Evolutionary conservation across 2,797 vertebrate genomes (phyloP), one percentile per base, ranked within the genome.

Genomic region (Bovichtus variegatus): DNA sequence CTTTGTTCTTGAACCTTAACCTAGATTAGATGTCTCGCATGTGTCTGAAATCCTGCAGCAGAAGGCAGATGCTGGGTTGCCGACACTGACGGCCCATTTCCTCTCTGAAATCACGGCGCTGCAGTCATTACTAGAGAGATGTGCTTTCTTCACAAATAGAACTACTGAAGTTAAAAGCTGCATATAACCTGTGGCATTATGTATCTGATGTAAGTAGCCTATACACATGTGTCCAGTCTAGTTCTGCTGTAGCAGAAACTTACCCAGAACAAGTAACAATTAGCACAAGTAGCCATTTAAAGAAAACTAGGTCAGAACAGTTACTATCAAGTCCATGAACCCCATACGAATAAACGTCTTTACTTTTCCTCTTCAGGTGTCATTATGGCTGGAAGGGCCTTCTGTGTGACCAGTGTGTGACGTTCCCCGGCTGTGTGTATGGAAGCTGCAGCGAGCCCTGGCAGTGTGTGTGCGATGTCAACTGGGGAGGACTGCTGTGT

Each of bases 401-500:
- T 4, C 87, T 95, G 66, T 97, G 96, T 41, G 95, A 96, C 68
- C 83, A 94, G 81, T 97, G 96, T 53, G 71, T 92, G 81, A 96
- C 94, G 0, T 96, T 94, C 82, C 96, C 96, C 0, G 96, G 96
- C 61, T 97, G 96, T 60, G 93, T 94, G 62, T 92, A 96, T 0
- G 96, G 96, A 19, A 94, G 93, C 87, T 97, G 96, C 88, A 81
- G 80, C 0, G 94, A 96, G 70, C 96, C 96, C 16, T 97, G 96
- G 96, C 93, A 95, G 89, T 97, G 96, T 64, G 93, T 95, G 74
- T 97, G 96, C 25, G 95, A 96, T 40, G 92, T 95, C 90, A 96
- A 96, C 92, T 97, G 96, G 96, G 96, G 96, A 19, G 96, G 96
- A 62, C 92, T 97, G 66, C 93, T 96, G 66, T 97, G 96, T 73